phyloP scores from a whole-genome alignment of 2,797 vertebrate genomes.

The Parauchenoglanis punctatus region DNA sequence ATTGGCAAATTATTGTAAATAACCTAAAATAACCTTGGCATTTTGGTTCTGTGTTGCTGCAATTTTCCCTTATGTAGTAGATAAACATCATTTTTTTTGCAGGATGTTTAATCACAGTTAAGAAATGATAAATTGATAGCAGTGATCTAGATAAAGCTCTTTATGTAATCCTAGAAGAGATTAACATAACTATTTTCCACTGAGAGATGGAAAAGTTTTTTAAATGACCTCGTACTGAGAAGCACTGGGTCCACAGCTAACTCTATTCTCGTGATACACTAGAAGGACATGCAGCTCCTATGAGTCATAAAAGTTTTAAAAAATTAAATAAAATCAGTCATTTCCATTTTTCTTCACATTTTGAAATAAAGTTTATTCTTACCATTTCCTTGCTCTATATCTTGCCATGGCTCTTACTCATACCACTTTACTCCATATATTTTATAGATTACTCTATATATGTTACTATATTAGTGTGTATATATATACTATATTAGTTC shows the following conservation, averaged over 20 bases:
- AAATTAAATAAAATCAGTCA: neutral
- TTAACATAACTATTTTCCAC: slow-evolving; percentile 10
- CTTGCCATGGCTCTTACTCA: neutral
- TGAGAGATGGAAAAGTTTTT: neutral
- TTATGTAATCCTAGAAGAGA: neutral
- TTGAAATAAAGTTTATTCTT: neutral
- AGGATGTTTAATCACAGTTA: slow-evolving; percentile 5
- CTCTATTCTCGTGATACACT: neutral
- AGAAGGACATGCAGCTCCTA: neutral
- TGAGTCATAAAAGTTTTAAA: neutral
- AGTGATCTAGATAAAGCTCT: neutral
- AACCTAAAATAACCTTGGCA: neutral
- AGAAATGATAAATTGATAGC: slow-evolving; percentile 5
- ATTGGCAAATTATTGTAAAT: neutral
- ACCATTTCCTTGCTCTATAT: neutral
- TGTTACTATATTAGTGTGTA: neutral
- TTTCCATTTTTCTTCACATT: neutral
- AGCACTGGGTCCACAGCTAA: neutral
- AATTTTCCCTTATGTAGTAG: neutral
- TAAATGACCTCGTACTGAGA: neutral
- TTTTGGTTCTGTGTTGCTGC: neutral
- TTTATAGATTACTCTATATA: too few species aligned
- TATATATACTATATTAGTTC: too few species aligned
- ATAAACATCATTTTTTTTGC: neutral
- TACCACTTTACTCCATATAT: neutral